phyloP scores from a whole-genome alignment of 2,113 vertebrate species.

The Theropithecus gelada region DNA sequence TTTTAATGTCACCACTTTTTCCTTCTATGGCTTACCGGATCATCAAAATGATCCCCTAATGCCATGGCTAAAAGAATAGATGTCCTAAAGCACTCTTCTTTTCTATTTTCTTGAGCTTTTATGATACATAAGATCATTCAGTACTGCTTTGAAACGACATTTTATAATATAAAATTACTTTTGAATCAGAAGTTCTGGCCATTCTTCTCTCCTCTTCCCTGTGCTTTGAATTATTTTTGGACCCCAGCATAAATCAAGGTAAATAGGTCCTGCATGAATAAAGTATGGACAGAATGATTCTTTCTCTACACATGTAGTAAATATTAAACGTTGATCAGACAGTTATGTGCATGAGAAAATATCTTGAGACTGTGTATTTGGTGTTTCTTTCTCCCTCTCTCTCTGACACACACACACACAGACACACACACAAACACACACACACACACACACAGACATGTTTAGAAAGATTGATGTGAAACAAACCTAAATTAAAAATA shows the following conservation, averaged over 20 bases:
- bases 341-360: background rate
- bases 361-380: background rate
- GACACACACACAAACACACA: background rate
- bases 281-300: background rate
- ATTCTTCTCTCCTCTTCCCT: background rate
- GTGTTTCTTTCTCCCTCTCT: background rate
- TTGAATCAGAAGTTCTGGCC: background rate
- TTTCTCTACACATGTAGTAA: background rate
- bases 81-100: background rate
- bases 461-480: background rate
- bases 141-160: slow-evolving; percentile 5
- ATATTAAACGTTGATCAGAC: background rate
- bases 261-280: background rate
- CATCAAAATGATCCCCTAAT: background rate
- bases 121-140: background rate
- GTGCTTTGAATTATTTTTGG: background rate
- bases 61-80: background rate
- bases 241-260: background rate
- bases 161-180: slow-evolving; percentile 41
- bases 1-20: background rate
- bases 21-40: background rate
- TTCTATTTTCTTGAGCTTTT: background rate
- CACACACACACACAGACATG: background rate
- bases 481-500: background rate
- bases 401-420: background rate